These are phyloP conservation scores for Sphaerophoria rueppellii DNA, from an alignment of 2,888 invertebrate genomes.

Conservation along the genomic window DNA sequence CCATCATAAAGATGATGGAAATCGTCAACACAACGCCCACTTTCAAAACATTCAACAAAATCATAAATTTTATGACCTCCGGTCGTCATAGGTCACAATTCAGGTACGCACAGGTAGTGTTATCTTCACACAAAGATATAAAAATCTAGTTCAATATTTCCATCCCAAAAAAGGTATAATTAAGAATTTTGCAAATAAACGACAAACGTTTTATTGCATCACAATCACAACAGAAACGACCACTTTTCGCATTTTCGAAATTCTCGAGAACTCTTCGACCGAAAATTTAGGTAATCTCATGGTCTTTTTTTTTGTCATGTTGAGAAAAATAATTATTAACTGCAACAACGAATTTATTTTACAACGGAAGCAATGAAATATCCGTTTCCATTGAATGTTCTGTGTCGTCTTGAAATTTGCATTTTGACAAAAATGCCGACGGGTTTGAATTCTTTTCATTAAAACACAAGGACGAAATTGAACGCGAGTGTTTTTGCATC, in stretches of 20 bases:
- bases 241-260: slow-evolving; percentile 45
- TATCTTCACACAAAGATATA: slow-evolving; percentile 13
- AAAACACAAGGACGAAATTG: slow-evolving; percentile 10
- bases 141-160: slow-evolving; percentile 53
- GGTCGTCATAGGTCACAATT: too few species aligned
- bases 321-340: slow-evolving; percentile 41
- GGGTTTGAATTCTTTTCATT: background rate
- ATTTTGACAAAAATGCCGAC: background rate
- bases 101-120: slow-evolving; percentile 23
- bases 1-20: slow-evolving; percentile 58
- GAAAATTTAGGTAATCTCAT: slow-evolving; percentile 16
- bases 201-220: slow-evolving; percentile 59
- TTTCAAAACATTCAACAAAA: slow-evolving; percentile 39
- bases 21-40: slow-evolving; percentile 71
- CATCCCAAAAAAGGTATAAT: slow-evolving; percentile 37
- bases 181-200: slow-evolving; percentile 58
- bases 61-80: slow-evolving; percentile 41
- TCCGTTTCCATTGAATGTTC: background rate
- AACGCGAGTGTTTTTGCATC: slow-evolving; percentile 14
- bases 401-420: slow-evolving; percentile 13
- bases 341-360: slow-evolving; percentile 36
- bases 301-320: background rate
- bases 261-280: slow-evolving; percentile 19
- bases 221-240: slow-evolving; percentile 19
- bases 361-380: slow-evolving; percentile 14